phyloP scores from a whole-genome alignment of 2,888 invertebrate genomes.

The Tethea ocularis region DNA sequence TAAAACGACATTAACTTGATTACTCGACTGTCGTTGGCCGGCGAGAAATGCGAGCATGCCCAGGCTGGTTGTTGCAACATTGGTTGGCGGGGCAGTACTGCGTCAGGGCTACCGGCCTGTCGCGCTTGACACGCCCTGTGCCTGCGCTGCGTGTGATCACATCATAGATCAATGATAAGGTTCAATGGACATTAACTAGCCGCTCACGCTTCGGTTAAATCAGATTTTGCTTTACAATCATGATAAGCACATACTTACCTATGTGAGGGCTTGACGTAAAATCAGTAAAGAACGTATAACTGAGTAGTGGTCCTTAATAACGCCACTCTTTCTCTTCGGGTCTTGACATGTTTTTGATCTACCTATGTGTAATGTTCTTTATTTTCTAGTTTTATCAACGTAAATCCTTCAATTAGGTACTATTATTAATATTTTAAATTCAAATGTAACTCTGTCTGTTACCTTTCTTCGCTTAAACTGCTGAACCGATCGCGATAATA shows the following conservation, averaged over 20 bases:
- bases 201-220: not conserved
- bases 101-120: not conserved
- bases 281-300: too few species aligned
- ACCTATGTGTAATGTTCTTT: too few species aligned
- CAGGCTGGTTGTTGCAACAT: not conserved
- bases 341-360: too few species aligned
- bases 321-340: too few species aligned
- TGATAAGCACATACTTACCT: not conserved
- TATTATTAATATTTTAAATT: too few species aligned
- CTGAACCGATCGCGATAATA: too few species aligned
- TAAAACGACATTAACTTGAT: not conserved
- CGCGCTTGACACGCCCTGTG: constrained; percentile 2
- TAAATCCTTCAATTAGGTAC: too few species aligned
- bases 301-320: too few species aligned
- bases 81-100: not conserved
- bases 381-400: too few species aligned
- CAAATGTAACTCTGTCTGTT: too few species aligned
- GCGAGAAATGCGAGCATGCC: constrained; percentile 2
- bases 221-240: not conserved
- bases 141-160: not conserved
- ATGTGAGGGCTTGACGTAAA: too few species aligned
- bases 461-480: too few species aligned
- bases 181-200: not conserved
- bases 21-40: not conserved
- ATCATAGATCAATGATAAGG: constrained; percentile 5